phyloP scores from a whole-genome alignment of 2,113 vertebrate genomes.

The Genyomyrus donnyi region DNA sequence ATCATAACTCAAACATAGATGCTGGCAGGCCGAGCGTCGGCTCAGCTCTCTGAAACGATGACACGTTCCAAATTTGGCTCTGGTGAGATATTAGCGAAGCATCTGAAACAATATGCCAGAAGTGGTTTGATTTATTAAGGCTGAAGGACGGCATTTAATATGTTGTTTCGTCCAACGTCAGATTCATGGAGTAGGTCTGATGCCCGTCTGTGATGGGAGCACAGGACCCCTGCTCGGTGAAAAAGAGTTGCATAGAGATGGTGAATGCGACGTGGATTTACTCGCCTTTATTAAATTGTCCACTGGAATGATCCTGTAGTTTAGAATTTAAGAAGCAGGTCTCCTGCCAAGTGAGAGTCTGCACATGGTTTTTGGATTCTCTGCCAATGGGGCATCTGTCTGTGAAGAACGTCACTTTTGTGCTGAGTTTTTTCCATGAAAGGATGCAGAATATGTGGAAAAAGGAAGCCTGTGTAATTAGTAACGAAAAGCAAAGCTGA shows the following conservation, averaged over 20 bases:
- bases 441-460: background rate
- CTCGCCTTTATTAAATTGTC: background rate
- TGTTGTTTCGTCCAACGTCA: background rate
- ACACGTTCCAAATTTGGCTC: background rate
- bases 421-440: background rate
- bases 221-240: background rate
- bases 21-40: constrained; percentile 40
- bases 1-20: constrained; percentile 42
- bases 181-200: background rate
- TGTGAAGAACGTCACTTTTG: background rate
- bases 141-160: background rate
- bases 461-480: background rate
- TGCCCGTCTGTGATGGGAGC: background rate
- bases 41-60: constrained; percentile 16
- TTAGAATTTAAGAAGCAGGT: background rate
- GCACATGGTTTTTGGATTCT: background rate
- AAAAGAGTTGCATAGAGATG: background rate
- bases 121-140: background rate
- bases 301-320: background rate
- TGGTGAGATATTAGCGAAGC: background rate
- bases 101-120: background rate
- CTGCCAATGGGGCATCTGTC: constrained; percentile 2
- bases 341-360: background rate
- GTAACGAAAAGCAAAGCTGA: constrained; percentile 12
- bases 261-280: background rate